Base-by-base conservation (phyloP, 2,797 vertebrate genomes). In the Neostethus bicornis region DNA sequence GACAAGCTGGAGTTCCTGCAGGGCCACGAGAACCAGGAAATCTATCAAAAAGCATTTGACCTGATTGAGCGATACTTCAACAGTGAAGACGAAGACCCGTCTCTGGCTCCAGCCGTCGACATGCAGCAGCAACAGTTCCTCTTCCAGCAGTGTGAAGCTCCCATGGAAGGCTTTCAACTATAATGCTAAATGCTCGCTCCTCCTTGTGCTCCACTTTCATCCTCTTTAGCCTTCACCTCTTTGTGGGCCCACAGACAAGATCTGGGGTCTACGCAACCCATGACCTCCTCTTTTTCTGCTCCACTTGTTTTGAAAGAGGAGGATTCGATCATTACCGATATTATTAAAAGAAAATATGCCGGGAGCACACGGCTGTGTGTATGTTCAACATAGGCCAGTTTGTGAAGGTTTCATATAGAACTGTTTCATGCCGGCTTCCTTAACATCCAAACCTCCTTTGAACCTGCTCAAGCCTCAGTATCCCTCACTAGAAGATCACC, bases 81-180 rank as follows among this genome's bases (percentile, higher is more conserved):
- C 87, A 93, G 94, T 0, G 97, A 99, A 51, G 97, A 98, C 13
- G 97, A 99, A 81, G 97, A 99, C 76, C 93, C 94, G 31, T 92
- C 94, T 70, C 92, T 98, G 73, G 94, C 94, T 24, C 97, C 97
- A 1, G 94, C 95, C 19, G 96, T 99, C 7, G 96, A 99, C 80
- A 84, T 97, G 84, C 92, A 88, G 89, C 96, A 99, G 90, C 96
- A 98, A 78, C 97, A 98, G 90, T 99, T 95, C 88, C 96, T 99
- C 88, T 99, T 99, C 91, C 96, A 98, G 87, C 96, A 98, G 89
- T 95, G 95, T 26, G 96, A 99, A 86, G 95, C 96, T 71, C 96
- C 96, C 41, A 98, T 98, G 96, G 96, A 98, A 85, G 96, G 97
- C 80, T 99, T 98, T 88, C 96, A 98, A 92, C 96, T 99, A 90